These are phyloP conservation scores for Brenthis ino DNA, from an alignment of 2,888 invertebrate genomes.

Conservation along the genomic window DNA sequence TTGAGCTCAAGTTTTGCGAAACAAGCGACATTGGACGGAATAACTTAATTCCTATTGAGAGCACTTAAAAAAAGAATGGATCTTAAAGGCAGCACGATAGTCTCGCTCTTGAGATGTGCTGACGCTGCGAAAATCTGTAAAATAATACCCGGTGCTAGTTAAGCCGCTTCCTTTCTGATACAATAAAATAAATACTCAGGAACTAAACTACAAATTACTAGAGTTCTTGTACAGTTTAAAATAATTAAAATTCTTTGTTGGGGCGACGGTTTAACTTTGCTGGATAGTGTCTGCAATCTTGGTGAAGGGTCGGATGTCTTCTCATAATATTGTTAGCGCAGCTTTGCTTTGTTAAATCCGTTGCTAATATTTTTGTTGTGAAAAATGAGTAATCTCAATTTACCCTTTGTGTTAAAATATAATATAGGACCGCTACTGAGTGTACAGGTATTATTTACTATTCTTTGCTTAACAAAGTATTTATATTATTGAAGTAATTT, in stretches of 20 bases:
- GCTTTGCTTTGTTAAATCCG: conserved; percentile 30
- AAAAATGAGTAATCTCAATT: conserved; percentile 25
- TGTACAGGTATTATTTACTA: background rate
- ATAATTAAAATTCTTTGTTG: conserved; percentile 78
- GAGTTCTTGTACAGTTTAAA: conserved; percentile 71
- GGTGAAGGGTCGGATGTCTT: conserved; percentile 39
- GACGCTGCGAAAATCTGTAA: conserved; percentile 70
- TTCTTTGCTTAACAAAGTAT: no score
- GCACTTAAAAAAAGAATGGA: conserved; percentile 63
- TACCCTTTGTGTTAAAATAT: conserved; percentile 6
- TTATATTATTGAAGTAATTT: no score
- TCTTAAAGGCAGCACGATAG: conserved; percentile 52
- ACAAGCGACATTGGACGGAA: conserved; percentile 47
- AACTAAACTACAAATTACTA: conserved; percentile 73
- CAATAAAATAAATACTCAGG: conserved; percentile 72
- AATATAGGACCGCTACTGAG: background rate
- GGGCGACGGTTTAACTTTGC: conserved; percentile 51
- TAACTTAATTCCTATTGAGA: conserved; percentile 68
- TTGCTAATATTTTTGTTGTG: conserved; percentile 28
- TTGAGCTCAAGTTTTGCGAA: conserved; percentile 43
- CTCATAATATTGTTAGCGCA: conserved; percentile 31
- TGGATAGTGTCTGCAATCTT: conserved; percentile 46
- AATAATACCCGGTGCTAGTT: conserved; percentile 67
- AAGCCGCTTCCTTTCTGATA: conserved; percentile 66
- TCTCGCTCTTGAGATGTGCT: conserved; percentile 58